These are phyloP conservation scores for Chromis chromis DNA, from an alignment of 2,797 vertebrate species.

Conservation along the genomic window DNA sequence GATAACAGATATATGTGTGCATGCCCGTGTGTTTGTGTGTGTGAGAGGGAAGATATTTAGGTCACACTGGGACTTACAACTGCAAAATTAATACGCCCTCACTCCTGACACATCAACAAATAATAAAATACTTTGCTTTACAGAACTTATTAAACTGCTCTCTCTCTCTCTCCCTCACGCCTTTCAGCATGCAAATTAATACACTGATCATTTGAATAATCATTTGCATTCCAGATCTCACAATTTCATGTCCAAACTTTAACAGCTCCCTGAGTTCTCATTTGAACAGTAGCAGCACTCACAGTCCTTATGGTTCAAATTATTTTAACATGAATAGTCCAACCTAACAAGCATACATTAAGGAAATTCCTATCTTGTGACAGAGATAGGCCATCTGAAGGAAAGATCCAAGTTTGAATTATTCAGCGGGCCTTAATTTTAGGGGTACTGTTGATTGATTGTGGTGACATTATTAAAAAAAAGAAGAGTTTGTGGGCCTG, in stretches of 20 bases:
- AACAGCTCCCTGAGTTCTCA: slow-evolving; percentile 75
- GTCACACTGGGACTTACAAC: slow-evolving; percentile 65
- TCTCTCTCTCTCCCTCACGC: slow-evolving; percentile 45
- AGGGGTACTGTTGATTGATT: slow-evolving; percentile 78
- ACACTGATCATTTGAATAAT: slow-evolving; percentile 84
- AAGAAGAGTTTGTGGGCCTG: slow-evolving; percentile 56
- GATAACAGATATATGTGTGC: slow-evolving; percentile 3
- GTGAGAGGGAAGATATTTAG: slow-evolving; percentile 20
- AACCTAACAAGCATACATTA: slow-evolving; percentile 82
- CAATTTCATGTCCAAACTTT: slow-evolving; percentile 77
- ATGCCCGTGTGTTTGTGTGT: not conserved
- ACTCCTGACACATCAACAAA: slow-evolving; percentile 79
- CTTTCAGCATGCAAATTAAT: slow-evolving; percentile 82
- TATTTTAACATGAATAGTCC: slow-evolving; percentile 81
- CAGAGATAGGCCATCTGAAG: slow-evolving; percentile 73
- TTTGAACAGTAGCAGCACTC: slow-evolving; percentile 81
- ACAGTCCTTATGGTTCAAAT: slow-evolving; percentile 80
- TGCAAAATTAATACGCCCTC: slow-evolving; percentile 72
- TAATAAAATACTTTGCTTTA: slow-evolving; percentile 78
- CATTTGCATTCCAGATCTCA: slow-evolving; percentile 84
- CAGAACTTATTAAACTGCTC: slow-evolving; percentile 76
- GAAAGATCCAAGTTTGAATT: slow-evolving; percentile 71
- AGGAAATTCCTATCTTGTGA: slow-evolving; percentile 82
- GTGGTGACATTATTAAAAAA: slow-evolving; percentile 65
- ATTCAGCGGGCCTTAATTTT: slow-evolving; percentile 76